These are phyloP conservation scores for Gallinago jamesoni DNA, from an alignment of 2,113 vertebrate genomes.

Conservation along the genomic window DNA sequence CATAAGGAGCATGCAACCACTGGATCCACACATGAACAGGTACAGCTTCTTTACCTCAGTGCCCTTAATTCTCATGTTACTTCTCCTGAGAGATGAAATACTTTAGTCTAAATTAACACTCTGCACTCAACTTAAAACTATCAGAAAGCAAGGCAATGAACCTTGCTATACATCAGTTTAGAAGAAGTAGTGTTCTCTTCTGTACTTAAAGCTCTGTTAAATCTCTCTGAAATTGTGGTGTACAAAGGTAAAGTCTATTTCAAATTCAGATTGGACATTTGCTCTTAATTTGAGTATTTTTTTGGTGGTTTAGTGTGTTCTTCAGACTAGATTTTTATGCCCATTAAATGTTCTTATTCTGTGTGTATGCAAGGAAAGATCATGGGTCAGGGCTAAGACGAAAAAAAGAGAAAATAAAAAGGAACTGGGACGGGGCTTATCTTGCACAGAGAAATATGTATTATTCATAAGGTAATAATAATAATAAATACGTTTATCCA, in stretches of 20 bases:
- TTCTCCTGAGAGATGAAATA: neutral
- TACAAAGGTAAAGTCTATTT: neutral
- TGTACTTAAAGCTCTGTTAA: neutral
- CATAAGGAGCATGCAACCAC: neutral
- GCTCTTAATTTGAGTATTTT: neutral
- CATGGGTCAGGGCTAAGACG: neutral
- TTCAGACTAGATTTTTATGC: neutral
- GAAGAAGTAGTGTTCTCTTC: neutral
- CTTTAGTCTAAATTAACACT: neutral
- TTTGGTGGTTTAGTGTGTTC: neutral
- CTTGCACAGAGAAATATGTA: neutral
- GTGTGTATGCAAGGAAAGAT: neutral
- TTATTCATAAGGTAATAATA: neutral
- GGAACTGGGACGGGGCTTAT: neutral
- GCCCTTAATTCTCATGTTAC: neutral
- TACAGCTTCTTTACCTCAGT: neutral
- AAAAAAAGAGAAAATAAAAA: neutral
- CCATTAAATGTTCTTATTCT: neutral
- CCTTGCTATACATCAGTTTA: neutral
- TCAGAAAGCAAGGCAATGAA: neutral
- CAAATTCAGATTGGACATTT: neutral
- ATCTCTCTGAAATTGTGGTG: neutral
- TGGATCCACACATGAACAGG: neutral
- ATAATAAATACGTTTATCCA: neutral
- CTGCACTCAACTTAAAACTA: neutral